Percentiles rank a stretch among this genome's conserved stretches.
These are phyloP conservation scores for Vanacampus margaritifer DNA, from an alignment of 2,113 vertebrate species.

Conservation along the genomic window DNA sequence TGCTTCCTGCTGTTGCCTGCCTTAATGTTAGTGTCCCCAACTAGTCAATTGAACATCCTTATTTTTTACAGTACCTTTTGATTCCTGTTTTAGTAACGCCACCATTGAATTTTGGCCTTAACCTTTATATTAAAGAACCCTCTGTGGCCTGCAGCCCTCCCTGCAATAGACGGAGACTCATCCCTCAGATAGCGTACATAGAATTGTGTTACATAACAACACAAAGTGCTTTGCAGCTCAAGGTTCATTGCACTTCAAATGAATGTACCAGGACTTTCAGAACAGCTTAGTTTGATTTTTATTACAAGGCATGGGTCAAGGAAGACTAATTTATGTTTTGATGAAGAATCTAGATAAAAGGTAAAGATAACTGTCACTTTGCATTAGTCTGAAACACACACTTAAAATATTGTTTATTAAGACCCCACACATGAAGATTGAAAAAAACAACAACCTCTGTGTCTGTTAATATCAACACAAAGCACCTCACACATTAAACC, in stretches of 20 bases:
- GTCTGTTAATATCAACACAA: too few relatives aligned
- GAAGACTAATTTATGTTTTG: not conserved
- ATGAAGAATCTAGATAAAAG: not conserved
- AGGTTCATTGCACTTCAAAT: conserved; percentile 9
- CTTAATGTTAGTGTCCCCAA: conserved; percentile 15
- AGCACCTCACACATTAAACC: too few relatives aligned
- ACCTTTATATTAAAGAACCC: conserved; percentile 24
- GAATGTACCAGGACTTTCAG: not conserved
- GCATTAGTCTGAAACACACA: too few relatives aligned
- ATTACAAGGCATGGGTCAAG: not conserved
- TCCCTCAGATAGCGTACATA: conserved; percentile 23
- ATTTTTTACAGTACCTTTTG: conserved; percentile 42
- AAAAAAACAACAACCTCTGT: too few relatives aligned
- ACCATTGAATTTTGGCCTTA: not conserved
- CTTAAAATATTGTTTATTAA: too few relatives aligned
- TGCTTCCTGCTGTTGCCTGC: conserved; percentile 42
- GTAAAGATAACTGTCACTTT: not conserved
- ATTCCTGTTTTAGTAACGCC: conserved; percentile 52
- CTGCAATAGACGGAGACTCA: conserved; percentile 14
- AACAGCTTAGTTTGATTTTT: not conserved
- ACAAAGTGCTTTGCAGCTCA: conserved; percentile 12
- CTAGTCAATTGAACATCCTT: conserved; percentile 49
- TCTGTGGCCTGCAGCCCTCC: conserved; percentile 20
- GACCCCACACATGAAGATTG: too few relatives aligned
- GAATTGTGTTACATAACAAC: conserved; percentile 46